phyloP scores from a whole-genome alignment of 2,888 invertebrate species.

The Apamea anceps region DNA sequence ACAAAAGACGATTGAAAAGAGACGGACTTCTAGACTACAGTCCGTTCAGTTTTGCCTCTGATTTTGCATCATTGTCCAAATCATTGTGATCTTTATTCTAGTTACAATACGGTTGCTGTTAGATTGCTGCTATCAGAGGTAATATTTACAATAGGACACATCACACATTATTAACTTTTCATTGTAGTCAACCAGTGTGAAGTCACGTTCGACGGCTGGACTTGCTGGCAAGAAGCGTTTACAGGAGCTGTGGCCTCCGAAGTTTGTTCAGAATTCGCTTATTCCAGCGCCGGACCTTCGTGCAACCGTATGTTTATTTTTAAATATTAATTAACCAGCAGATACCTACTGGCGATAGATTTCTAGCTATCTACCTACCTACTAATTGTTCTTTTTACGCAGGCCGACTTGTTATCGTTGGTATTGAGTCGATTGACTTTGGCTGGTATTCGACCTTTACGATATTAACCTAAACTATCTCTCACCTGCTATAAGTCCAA shows the following conservation, averaged over 20 bases:
- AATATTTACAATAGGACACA: background rate
- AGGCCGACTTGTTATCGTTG: background rate
- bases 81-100: background rate
- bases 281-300: constrained; percentile 88
- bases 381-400: background rate
- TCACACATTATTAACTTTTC: constrained; percentile 6
- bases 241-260: constrained; percentile 81
- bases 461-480: constrained; percentile 1
- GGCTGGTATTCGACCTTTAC: constrained; percentile 3
- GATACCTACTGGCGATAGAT: background rate
- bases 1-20: background rate
- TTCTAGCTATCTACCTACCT: background rate
- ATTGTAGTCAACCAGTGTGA: constrained; percentile 80
- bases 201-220: constrained; percentile 92
- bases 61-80: background rate
- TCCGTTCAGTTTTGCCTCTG: background rate
- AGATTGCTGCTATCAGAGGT: background rate
- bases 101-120: background rate
- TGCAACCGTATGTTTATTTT: constrained; percentile 87
- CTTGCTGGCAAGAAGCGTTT: constrained; percentile 89
- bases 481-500: background rate
- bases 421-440: background rate
- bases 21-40: background rate
- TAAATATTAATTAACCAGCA: background rate
- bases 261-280: constrained; percentile 91